Evolutionary conservation across 2,888 invertebrate genomes (phyloP).

Genomic region (Formica aserva): DNA sequence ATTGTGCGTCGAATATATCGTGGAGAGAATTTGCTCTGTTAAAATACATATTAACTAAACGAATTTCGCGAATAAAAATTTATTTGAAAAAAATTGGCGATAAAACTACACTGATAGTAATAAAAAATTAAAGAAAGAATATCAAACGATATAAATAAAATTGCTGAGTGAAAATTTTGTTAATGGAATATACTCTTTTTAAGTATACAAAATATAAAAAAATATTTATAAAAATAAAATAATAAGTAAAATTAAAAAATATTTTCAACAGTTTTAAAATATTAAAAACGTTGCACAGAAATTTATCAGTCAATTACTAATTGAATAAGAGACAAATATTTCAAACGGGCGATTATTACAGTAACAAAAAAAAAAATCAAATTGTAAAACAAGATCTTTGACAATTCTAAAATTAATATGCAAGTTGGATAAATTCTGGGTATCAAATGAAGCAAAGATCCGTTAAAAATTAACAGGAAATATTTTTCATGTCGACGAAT

Average conservation of each 20-base stretch:
- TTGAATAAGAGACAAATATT: neutral
- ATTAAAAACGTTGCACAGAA: neutral
- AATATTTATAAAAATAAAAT: slow-evolving; percentile 9
- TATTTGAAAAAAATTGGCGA: neutral
- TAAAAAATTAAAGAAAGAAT: neutral
- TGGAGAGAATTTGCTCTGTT: neutral
- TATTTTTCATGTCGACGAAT: neutral
- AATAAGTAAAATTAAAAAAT: neutral
- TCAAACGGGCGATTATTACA: neutral
- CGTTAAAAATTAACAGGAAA: neutral
- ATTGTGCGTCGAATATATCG: neutral
- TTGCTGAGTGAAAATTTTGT: neutral
- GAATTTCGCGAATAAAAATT: neutral
- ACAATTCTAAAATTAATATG: neutral
- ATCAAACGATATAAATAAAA: neutral
- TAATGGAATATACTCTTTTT: neutral
- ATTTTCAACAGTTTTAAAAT: neutral
- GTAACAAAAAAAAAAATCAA: neutral
- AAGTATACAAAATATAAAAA: neutral
- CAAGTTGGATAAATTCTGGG: neutral
- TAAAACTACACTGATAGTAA: neutral
- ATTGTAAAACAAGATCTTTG: neutral
- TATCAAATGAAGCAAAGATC: neutral
- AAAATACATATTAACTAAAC: neutral
- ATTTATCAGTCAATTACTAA: neutral